Evolutionary conservation across 2,888 invertebrate genomes (phyloP).

Genomic region (Pecten maximus): DNA sequence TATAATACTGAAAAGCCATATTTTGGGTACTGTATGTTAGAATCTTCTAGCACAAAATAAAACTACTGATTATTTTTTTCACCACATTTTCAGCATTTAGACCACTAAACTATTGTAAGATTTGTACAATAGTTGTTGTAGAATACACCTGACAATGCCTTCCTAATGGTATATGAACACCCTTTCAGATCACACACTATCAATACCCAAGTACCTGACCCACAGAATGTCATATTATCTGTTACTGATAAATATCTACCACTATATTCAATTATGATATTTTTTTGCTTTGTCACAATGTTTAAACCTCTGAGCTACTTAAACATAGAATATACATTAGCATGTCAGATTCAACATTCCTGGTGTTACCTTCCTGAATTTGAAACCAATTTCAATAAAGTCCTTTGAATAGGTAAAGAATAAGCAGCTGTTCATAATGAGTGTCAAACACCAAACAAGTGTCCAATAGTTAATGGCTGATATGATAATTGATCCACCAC

Average conservation of each 20-base stretch:
- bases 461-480: not conserved
- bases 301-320: conserved; percentile 3
- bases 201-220: not conserved
- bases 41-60: not conserved
- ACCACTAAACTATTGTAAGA: not conserved
- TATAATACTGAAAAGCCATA: too few species aligned
- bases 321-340: not conserved
- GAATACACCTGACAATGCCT: not conserved
- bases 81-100: not conserved
- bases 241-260: not conserved
- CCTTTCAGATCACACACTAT: not conserved
- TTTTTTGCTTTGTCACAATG: not conserved
- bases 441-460: not conserved
- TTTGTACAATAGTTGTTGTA: not conserved
- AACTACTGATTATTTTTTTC: not conserved
- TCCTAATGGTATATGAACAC: not conserved
- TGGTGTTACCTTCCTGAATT: not conserved
- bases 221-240: not conserved
- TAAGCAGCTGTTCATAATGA: not conserved
- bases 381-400: not conserved
- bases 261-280: not conserved
- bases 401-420: not conserved
- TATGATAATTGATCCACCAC: not conserved
- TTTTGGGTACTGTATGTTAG: too few species aligned
- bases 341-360: not conserved